Percentiles rank a stretch among this genome's conserved stretches.
Evolutionary conservation across 2,888 invertebrate species (phyloP).

Genomic region (Himalopsyche kuldschensis): DNA sequence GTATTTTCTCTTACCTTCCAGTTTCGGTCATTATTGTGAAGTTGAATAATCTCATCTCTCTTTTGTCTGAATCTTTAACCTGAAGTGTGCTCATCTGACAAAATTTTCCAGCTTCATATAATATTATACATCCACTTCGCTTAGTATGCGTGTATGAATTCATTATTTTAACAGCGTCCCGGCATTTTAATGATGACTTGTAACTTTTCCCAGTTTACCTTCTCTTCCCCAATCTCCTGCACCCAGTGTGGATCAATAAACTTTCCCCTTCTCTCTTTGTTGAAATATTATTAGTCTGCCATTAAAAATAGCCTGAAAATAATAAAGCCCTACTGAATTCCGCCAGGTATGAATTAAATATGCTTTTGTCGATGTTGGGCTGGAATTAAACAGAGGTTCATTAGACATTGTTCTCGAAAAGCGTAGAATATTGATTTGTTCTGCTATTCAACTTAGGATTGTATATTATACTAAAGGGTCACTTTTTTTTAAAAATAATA

Average conservation of each 20-base stretch:
- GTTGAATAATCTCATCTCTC: too few species aligned
- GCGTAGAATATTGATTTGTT: too few species aligned
- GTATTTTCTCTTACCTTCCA: too few species aligned
- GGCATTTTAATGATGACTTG: background rate
- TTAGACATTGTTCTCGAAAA: background rate
- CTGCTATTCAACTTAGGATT: too few species aligned
- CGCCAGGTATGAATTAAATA: background rate
- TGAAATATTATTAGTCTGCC: background rate
- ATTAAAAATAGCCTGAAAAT: background rate
- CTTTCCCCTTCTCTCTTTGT: background rate
- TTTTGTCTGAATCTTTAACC: too few species aligned
- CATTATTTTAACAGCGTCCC: background rate
- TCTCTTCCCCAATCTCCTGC: background rate
- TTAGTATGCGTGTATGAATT: too few species aligned
- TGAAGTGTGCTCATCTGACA: too few species aligned
- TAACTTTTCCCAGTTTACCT: background rate
- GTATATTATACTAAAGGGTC: background rate
- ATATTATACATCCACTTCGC: too few species aligned
- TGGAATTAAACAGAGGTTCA: background rate
- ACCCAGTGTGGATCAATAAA: background rate
- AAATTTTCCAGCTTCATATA: too few species aligned
- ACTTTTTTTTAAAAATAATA: too few species aligned
- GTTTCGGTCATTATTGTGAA: too few species aligned
- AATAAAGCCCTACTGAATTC: background rate
- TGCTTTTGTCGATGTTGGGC: background rate